Percentiles rank a stretch among this genome's conserved stretches.
Conservation (phyloP, 2,113 vertebrate species). For the Ivindomyrus marchei region DNA sequence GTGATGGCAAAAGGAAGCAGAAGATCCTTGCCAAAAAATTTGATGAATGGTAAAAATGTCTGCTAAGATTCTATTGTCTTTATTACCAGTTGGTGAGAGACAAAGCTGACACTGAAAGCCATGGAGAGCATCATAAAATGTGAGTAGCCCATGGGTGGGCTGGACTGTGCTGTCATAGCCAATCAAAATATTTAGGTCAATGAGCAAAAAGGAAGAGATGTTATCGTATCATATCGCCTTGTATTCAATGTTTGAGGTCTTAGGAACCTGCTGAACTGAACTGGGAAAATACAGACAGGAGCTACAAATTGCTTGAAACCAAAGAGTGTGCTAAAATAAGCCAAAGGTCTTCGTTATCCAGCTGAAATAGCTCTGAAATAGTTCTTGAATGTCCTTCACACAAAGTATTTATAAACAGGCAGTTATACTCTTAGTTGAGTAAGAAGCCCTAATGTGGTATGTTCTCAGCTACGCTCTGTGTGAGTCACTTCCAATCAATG, state of each 20-base stretch:
- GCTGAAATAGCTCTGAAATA: background rate
- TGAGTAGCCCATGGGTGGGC: conserved; percentile 30
- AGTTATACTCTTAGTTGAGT: background rate
- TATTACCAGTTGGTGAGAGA: conserved; percentile 55
- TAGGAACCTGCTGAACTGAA: background rate
- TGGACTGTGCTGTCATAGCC: background rate
- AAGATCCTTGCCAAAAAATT: background rate
- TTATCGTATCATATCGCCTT: background rate
- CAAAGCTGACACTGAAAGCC: conserved; percentile 52
- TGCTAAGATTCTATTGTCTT: background rate
- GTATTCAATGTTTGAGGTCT: background rate
- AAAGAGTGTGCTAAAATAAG: background rate
- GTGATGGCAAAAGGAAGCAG: background rate
- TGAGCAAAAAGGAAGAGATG: background rate
- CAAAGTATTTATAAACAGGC: background rate
- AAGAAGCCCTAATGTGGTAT: background rate
- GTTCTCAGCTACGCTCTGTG: background rate
- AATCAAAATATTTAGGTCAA: background rate
- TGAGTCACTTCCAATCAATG: background rate
- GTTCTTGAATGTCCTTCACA: background rate
- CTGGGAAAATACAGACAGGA: background rate
- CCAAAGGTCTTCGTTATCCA: background rate
- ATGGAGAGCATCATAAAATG: conserved; percentile 61
- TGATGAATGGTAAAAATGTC: background rate
- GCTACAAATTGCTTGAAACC: background rate